A percentile compares a stretch with the other conserved stretches of the same genome.
Conservation (phyloP, 2,797 vertebrate genomes). For the Peromyscus eremicus region DNA sequence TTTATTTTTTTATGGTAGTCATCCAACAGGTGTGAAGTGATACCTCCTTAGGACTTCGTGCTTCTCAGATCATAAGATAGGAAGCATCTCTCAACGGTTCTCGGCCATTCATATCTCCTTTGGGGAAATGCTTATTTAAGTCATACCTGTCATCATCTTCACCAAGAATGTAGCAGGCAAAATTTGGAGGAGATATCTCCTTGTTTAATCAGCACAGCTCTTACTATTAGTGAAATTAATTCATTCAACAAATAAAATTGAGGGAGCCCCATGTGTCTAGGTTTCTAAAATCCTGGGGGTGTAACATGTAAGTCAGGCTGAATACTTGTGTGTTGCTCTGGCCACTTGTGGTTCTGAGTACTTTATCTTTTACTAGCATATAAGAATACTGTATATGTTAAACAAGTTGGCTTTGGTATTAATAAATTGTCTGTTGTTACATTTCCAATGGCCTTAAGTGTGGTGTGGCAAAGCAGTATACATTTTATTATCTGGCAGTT, state of each 20-base stretch:
- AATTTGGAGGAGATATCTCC: neutral
- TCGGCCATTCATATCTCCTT: neutral
- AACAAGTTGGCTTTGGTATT: neutral
- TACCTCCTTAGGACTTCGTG: neutral
- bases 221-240: conserved; percentile 18
- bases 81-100: neutral
- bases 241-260: conserved; percentile 17
- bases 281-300: neutral
- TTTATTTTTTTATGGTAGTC: neutral
- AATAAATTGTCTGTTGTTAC: neutral
- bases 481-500: neutral
- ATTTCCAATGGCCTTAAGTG: neutral
- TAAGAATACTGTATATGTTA: conserved; percentile 6
- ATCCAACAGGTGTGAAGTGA: neutral
- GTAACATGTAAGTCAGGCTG: neutral
- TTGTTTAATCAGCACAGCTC: conserved; percentile 33
- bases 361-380: conserved; percentile 42
- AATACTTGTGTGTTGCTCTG: neutral
- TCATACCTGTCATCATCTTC: neutral
- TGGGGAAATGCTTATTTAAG: neutral
- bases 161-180: neutral
- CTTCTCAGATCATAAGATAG: neutral
- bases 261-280: neutral
- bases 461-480: neutral
- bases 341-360: conserved; percentile 8